Conservation (phyloP, 2,888 invertebrate genomes). For the Pollenia amentaria region DNA sequence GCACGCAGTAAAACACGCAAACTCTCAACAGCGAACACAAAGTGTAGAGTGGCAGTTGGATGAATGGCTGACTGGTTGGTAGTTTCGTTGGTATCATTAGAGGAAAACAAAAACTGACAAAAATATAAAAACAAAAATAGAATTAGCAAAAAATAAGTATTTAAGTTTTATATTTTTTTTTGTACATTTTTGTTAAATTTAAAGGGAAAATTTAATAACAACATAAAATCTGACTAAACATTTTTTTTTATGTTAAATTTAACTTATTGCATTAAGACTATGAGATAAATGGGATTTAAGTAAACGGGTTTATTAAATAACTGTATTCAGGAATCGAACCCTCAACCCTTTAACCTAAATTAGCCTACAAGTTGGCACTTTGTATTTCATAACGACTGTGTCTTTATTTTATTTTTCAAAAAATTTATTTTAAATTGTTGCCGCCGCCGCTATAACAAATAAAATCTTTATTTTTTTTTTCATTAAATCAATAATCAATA, state of each 20-base stretch:
- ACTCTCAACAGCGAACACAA: conserved; percentile 58
- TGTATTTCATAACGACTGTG: too few relatives aligned
- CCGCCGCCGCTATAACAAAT: too few relatives aligned
- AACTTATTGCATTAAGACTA: too few relatives aligned
- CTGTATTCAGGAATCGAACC: too few relatives aligned
- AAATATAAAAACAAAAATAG: neutral
- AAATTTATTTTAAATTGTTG: too few relatives aligned
- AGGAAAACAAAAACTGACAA: conserved; percentile 38
- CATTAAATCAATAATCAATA: conserved; percentile 7
- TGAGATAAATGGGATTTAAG: too few relatives aligned
- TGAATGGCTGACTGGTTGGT: conserved; percentile 31
- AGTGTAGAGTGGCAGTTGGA: conserved; percentile 20
- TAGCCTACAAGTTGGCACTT: too few relatives aligned
- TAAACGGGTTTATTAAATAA: too few relatives aligned
- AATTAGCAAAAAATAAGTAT: neutral
- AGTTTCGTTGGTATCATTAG: conserved; percentile 27
- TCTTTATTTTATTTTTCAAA: too few relatives aligned
- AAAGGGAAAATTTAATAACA: neutral
- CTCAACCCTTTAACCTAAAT: too few relatives aligned
- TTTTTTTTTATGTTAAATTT: too few relatives aligned
- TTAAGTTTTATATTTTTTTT: neutral
- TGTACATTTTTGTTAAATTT: neutral
- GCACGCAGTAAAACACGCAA: conserved; percentile 82
- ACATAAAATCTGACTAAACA: too few relatives aligned
- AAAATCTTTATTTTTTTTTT: neutral